phyloP scores from a whole-genome alignment of 2,113 vertebrate genomes.

The Reinhardtius hippoglossoides region DNA sequence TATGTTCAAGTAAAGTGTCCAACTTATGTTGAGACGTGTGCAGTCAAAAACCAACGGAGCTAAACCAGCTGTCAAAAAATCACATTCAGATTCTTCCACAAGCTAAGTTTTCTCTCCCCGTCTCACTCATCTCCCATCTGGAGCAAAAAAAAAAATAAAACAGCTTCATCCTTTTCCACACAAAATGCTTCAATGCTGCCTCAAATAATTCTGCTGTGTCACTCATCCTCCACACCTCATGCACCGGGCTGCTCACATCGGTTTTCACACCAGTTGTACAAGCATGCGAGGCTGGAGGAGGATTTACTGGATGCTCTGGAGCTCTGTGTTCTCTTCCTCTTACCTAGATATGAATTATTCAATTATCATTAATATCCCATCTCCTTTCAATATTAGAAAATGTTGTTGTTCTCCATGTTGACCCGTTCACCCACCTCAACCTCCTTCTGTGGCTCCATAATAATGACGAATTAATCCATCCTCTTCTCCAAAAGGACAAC shows the following conservation, averaged over 20 bases:
- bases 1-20: not conserved
- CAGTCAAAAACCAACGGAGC: not conserved
- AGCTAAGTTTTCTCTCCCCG: not conserved
- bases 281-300: not conserved
- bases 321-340: not conserved
- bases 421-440: no score
- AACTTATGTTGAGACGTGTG: not conserved
- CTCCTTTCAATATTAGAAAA: no score
- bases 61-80: not conserved
- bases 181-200: not conserved
- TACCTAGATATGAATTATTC: not conserved
- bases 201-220: not conserved
- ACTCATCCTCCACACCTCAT: not conserved
- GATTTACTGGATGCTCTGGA: not conserved
- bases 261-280: not conserved
- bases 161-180: not conserved
- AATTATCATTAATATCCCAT: not conserved
- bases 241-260: not conserved
- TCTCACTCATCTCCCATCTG: slow-evolving; percentile 3
- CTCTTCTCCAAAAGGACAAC: not conserved
- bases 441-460: not conserved
- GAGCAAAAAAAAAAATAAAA: not conserved
- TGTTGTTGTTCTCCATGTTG: no score
- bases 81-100: not conserved
- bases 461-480: not conserved